Evolutionary conservation across 2,888 invertebrate genomes (phyloP).

Genomic region (Oconnorella tubifera): DNA sequence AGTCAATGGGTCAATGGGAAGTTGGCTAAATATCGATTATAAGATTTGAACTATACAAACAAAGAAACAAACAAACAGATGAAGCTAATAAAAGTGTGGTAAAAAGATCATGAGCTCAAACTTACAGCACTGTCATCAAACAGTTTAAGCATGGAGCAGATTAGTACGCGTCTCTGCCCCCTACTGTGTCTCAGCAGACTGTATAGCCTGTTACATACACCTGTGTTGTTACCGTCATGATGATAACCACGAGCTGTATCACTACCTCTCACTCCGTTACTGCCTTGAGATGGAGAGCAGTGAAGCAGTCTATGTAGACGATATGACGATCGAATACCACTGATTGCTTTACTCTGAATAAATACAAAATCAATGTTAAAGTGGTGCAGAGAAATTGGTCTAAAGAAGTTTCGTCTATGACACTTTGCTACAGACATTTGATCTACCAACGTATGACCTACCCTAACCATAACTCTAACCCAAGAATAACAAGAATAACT

Average conservation of each 20-base stretch:
- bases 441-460: no score
- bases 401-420: no score
- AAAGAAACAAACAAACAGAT: no score
- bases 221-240: neutral
- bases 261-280: neutral
- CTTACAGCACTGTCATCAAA: conserved; percentile 12
- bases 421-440: no score
- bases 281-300: neutral
- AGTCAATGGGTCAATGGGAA: no score
- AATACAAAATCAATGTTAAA: neutral
- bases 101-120: no score
- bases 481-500: no score
- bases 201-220: conserved; percentile 8
- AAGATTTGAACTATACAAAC: no score
- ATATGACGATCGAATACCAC: conserved; percentile 15
- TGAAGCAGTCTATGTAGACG: conserved; percentile 11
- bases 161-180: conserved; percentile 11
- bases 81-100: no score
- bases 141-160: conserved; percentile 13
- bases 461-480: no score
- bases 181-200: conserved; percentile 11
- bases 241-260: neutral
- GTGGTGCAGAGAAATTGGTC: no score
- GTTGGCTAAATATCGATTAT: no score
- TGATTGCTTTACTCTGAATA: neutral